A percentile compares a stretch with the other conserved stretches of the same genome.
Evolutionary conservation across 2,888 invertebrate genomes (phyloP).

Genomic region (Melikaiella ostensackeni): DNA sequence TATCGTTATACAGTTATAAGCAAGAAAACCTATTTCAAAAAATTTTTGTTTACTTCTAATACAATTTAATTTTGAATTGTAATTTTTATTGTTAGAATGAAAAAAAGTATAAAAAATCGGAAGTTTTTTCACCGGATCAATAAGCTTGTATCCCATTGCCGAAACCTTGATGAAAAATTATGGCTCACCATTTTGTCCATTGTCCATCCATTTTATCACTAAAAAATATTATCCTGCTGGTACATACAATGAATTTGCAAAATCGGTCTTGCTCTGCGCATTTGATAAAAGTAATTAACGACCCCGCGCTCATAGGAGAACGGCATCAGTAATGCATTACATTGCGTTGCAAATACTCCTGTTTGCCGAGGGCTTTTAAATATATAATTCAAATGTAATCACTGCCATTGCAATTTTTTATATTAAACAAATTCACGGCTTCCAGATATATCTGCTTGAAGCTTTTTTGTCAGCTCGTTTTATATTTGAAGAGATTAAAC

Average conservation of each 20-base stretch:
- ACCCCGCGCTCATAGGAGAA: conserved; percentile 4
- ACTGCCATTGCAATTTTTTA: conserved; percentile 8
- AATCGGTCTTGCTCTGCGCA: conserved; percentile 25
- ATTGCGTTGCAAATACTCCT: conserved; percentile 24
- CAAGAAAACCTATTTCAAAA: too few relatives aligned
- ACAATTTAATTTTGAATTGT: not conserved
- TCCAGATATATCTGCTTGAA: not conserved
- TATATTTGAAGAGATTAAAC: not conserved
- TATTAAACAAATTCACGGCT: conserved; percentile 8
- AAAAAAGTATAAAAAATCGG: not conserved
- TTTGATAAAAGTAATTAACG: conserved; percentile 38
- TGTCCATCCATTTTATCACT: conserved; percentile 1
- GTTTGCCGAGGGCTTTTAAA: conserved; percentile 21
- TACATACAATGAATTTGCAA: conserved; percentile 32
- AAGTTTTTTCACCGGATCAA: not conserved
- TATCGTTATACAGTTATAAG: too few relatives aligned
- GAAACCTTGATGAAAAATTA: conserved; percentile 2
- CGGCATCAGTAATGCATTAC: conserved; percentile 33
- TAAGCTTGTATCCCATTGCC: not conserved
- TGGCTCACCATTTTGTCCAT: conserved; percentile 3
- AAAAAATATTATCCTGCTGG: conserved; percentile 6
- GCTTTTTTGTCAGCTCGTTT: not conserved
- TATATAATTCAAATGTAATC: conserved; percentile 30
- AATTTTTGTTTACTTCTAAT: not conserved
- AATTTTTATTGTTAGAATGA: not conserved